Conservation (phyloP, 2,888 invertebrate genomes). For the Nemotelus nigrinus region DNA sequence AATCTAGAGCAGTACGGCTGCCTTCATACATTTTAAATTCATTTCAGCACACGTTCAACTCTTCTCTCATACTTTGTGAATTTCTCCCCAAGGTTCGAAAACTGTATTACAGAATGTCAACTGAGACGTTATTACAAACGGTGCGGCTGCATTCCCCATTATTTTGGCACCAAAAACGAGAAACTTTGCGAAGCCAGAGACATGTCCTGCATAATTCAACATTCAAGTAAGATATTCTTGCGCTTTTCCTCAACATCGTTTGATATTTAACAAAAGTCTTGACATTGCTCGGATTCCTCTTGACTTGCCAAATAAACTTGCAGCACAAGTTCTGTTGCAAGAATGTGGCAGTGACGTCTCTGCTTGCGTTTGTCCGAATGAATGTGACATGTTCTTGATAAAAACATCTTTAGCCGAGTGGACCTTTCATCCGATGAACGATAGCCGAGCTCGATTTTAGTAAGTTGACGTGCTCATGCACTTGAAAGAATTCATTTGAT, state of each 20-base stretch:
- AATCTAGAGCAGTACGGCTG: no score
- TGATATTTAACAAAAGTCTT: background rate
- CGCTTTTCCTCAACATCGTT: background rate
- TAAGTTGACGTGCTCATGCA: background rate
- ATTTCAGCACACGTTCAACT: no score
- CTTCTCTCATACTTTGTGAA: no score
- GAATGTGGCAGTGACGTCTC: constrained; percentile 23
- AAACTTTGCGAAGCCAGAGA: constrained; percentile 24
- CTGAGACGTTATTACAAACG: constrained; percentile 32
- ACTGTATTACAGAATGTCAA: constrained; percentile 47
- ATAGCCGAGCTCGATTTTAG: constrained; percentile 15
- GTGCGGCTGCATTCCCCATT: constrained; percentile 47
- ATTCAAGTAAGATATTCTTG: constrained; percentile 25
- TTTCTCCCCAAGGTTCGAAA: constrained; percentile 38
- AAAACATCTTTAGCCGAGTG: constrained; percentile 37
- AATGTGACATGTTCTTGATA: constrained; percentile 42
- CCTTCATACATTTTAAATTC: no score
- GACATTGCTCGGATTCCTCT: no score
- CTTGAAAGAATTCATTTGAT: no score
- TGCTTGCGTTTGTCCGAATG: constrained; percentile 33
- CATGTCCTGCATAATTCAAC: constrained; percentile 23
- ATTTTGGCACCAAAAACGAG: background rate
- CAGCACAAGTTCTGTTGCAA: constrained; percentile 24
- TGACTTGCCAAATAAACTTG: background rate
- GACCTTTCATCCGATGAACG: constrained; percentile 24